phyloP scores from a whole-genome alignment of 2,113 vertebrate genomes.

The Terrapene triunguis region DNA sequence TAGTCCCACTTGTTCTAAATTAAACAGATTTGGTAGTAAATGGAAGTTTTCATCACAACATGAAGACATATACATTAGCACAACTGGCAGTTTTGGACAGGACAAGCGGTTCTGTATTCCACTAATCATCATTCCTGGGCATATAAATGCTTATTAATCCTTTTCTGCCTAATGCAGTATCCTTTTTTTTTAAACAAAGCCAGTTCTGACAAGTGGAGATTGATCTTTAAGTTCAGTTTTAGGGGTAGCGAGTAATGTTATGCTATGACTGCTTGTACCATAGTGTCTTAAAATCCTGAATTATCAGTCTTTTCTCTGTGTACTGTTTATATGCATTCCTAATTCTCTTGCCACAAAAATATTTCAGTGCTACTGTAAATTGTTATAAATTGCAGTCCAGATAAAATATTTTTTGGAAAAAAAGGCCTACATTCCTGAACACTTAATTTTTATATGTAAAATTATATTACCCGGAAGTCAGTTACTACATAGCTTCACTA shows the following conservation, averaged over 20 bases:
- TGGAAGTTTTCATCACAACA: slow-evolving; percentile 18
- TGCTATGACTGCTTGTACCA: slow-evolving; percentile 10
- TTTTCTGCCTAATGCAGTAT: too few relatives aligned
- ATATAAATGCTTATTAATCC: too few relatives aligned
- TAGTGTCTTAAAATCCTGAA: slow-evolving; percentile 1
- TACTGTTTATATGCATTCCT: not conserved
- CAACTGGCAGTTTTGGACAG: slow-evolving; percentile 14
- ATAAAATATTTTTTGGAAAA: slow-evolving; percentile 30
- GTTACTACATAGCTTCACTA: slow-evolving; percentile 32
- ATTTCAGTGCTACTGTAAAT: slow-evolving; percentile 6
- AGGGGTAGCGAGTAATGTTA: not conserved
- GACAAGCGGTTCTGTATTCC: not conserved
- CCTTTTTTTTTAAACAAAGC: not conserved
- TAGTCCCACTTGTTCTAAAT: not conserved
- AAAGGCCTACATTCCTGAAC: not conserved
- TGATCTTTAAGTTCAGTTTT: slow-evolving; percentile 29
- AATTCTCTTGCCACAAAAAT: slow-evolving; percentile 7
- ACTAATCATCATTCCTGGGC: too few relatives aligned
- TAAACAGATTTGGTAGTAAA: slow-evolving; percentile 44
- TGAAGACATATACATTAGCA: slow-evolving; percentile 39
- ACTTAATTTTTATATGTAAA: slow-evolving; percentile 36
- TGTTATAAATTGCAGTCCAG: slow-evolving; percentile 16
- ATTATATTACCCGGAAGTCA: slow-evolving; percentile 21
- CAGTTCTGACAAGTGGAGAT: slow-evolving; percentile 24
- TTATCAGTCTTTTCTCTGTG: slow-evolving; percentile 2